A percentile compares a stretch with the other conserved stretches of the same genome.
These are phyloP conservation scores for Heliconius congener DNA, from an alignment of 1,140 invertebrate species.

Conservation along the genomic window DNA sequence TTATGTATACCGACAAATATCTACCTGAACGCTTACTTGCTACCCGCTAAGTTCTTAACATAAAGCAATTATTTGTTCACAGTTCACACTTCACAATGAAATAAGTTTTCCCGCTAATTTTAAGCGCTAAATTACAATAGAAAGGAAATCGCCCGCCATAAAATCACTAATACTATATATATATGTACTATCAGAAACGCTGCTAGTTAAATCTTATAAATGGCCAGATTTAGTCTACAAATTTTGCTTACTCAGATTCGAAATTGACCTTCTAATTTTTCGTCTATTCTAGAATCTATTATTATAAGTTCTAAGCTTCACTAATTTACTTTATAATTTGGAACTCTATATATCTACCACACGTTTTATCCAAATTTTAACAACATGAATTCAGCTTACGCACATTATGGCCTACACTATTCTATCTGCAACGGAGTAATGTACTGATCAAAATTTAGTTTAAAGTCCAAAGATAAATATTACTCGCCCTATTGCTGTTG, in stretches of 20 bases:
- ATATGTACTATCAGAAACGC: constrained; percentile 55
- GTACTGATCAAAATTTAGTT: constrained; percentile 66
- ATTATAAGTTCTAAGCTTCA: constrained; percentile 53
- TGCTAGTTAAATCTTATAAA: constrained; percentile 63
- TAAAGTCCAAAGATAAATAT: constrained; percentile 71
- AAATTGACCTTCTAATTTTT: constrained; percentile 54
- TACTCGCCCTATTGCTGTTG: constrained; percentile 76
- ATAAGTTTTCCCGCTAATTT: constrained; percentile 46
- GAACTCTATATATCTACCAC: constrained; percentile 64
- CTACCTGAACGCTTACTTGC: constrained; percentile 58
- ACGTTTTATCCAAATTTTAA: constrained; percentile 57
- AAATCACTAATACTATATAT: constrained; percentile 57
- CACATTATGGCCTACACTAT: constrained; percentile 67
- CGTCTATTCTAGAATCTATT: constrained; percentile 67
- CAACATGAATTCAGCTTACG: constrained; percentile 53
- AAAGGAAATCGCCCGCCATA: constrained; percentile 62
- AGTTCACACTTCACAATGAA: constrained; percentile 36
- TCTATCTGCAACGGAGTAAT: constrained; percentile 68
- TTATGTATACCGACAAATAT: constrained; percentile 61
- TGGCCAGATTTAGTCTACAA: constrained; percentile 64
- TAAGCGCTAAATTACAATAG: constrained; percentile 62
- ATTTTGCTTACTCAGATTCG: constrained; percentile 50
- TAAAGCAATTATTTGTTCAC: constrained; percentile 39
- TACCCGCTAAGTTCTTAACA: constrained; percentile 54
- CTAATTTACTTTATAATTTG: constrained; percentile 50